Base-by-base conservation (phyloP, 2,113 vertebrate genomes). In the Craseonycteris thonglongyai region DNA sequence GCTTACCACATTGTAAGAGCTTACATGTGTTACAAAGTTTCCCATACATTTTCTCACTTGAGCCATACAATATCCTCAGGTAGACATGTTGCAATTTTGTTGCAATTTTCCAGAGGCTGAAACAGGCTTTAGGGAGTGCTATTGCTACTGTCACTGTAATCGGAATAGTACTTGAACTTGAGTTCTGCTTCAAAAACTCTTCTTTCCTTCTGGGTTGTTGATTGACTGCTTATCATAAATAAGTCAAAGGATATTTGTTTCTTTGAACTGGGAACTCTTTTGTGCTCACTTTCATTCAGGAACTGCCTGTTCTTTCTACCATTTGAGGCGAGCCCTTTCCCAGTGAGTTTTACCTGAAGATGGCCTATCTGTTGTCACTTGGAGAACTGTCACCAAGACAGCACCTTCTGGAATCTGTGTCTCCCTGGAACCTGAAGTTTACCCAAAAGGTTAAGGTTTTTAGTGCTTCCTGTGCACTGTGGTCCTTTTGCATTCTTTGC, bases 301-400 rank as follows among this genome's bases (percentile, higher is more conserved):
- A 66, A 33, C 35, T 35, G 30, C 45, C 45, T 40, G 6, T 56
- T 63, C 90, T 40, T 71, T 54, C 33, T 24, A 11, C 58, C 24
- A 0, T 38, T 38, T 22, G 66, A 69, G 38, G 68, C 38, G 54
- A 66, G n/a, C 54, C 71, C 47, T 72, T 54, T 90, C 26, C n/a
- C 13, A 45, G 76, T 38, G 38, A 2, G 0, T 66, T 88, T 40
- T 76, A 47, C 51, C 85, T n/a, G 33, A 78, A 91, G 71, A 65
- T 28, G 10, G 1, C 15, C 65, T 26, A 0, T 22, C 4, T 0
- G 19, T 15, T 16, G 30, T 47, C 6, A 0, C 76, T 30, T 49
- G 33, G 58, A 83, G 26, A 56, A 15, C 47, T 38, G 42, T 33
- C 28, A 24, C 71, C 49, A 45, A 30, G 9, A 54, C 26, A 13